Conservation (phyloP, 1,140 invertebrate genomes). For the Lamellibrachia luymesi region DNA sequence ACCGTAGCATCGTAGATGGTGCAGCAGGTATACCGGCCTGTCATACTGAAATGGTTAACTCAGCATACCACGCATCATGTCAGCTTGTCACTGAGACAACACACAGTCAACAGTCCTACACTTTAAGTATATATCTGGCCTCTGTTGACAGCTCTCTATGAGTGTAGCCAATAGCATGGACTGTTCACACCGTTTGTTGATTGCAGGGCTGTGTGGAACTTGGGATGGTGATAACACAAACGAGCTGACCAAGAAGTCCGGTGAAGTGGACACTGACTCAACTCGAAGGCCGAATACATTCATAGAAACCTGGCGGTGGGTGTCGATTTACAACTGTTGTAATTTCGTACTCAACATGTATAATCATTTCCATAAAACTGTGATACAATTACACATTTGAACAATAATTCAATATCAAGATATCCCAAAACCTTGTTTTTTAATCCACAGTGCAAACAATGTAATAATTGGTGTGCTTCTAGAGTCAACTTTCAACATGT, state of each 20-base stretch:
- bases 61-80: too few species aligned
- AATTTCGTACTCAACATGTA: not conserved
- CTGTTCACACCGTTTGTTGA: not conserved
- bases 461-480: not conserved
- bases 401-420: too few species aligned
- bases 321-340: not conserved
- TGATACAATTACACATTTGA: too few species aligned
- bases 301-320: constrained; percentile 39
- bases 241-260: constrained; percentile 35
- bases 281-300: constrained; percentile 32
- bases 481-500: not conserved
- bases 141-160: too few species aligned
- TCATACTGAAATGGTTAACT: too few species aligned
- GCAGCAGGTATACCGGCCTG: too few species aligned
- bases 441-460: too few species aligned
- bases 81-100: too few species aligned
- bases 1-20: too few species aligned
- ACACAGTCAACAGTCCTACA: not conserved
- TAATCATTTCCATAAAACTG: not conserved
- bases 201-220: constrained; percentile 44
- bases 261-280: constrained; percentile 24
- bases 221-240: constrained; percentile 36
- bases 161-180: too few species aligned
- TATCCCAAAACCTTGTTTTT: too few species aligned
- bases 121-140: not conserved